Evolutionary conservation across 2,888 invertebrate species (phyloP).

Genomic region (Orthosia cruda): DNA sequence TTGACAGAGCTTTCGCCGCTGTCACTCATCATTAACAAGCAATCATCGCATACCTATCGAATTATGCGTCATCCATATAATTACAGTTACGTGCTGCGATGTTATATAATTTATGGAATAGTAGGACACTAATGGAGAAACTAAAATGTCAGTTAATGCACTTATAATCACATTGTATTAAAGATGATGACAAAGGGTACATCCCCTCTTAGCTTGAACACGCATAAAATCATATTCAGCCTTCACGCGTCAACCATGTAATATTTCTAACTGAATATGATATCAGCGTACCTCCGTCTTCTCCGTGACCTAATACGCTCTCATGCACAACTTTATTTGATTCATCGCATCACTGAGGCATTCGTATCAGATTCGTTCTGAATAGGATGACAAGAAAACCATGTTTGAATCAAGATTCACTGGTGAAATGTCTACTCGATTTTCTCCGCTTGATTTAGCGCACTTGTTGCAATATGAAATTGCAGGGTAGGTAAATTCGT

Average conservation of each 20-base stretch:
- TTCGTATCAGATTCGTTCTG: constrained; percentile 10
- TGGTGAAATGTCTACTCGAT: constrained; percentile 10
- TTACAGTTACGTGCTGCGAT: neutral
- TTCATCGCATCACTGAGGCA: constrained; percentile 8
- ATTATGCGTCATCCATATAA: neutral
- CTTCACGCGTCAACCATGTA: neutral
- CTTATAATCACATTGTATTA: neutral
- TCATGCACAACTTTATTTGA: constrained; percentile 22
- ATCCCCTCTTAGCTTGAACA: neutral
- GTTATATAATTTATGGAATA: neutral
- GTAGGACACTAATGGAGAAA: too few relatives aligned
- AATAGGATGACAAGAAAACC: constrained; percentile 30
- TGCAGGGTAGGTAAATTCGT: neutral
- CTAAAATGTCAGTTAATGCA: neutral
- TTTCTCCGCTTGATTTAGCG: constrained; percentile 18
- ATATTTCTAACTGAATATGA: neutral
- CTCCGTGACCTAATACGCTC: constrained; percentile 7
- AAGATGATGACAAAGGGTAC: neutral
- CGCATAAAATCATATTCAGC: neutral
- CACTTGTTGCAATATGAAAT: constrained; percentile 27
- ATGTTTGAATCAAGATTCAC: constrained; percentile 14
- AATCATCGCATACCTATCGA: neutral
- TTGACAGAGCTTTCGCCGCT: neutral
- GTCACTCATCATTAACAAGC: neutral
- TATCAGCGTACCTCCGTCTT: neutral